Base-by-base conservation (phyloP, 2,888 invertebrate genomes). In the Galeopsomyia nigrocyanea region DNA sequence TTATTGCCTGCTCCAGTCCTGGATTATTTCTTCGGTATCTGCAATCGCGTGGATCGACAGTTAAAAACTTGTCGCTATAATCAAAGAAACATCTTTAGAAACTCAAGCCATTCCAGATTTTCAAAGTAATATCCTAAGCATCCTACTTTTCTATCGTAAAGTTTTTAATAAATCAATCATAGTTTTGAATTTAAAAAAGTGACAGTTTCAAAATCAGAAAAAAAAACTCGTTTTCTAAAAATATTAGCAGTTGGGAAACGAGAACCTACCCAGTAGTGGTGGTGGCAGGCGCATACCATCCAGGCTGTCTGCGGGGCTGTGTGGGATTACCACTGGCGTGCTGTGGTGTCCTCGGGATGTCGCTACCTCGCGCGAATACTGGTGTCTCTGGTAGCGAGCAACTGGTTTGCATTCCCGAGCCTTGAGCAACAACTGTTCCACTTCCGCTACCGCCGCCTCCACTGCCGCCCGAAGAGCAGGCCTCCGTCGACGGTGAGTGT, bases 351-450 rank as follows among this genome's bases (percentile, higher is more conserved):
- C 95, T 89, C 0, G 95, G 94, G 77, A 95, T 93, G 86, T 95
- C 95, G 87, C 94, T 85, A 70, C 94, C 94, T 78, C 95, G 89
- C 3, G 94, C 94, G 86, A 95, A 95, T 75, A 95, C 94, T 0
- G 95, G 95, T 0, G 95, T 95, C 88, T 95, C 95, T n/a, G 95
- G 95, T 72, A 95, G 88, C 81, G 95, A 95, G 79, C 94, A 95
- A 0, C 95, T 95, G 3, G 95, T 95, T 86, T 95, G 95, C 85
- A 95, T 87, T 70, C 88, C 87, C 83, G 76, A 88, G 50, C 85
- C 85, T 78, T 85, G 78, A 78, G 83, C 76, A 78, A 84, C 75
- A 3, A 93, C 81, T 16, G 70, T 76, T 76, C 94, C 93, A 5
- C 94, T 93, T 75, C 93, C 89, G 2, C n/a, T 75, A 2, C 93